Conservation (phyloP, 2,888 invertebrate genomes). For the Gerris lacustris region DNA sequence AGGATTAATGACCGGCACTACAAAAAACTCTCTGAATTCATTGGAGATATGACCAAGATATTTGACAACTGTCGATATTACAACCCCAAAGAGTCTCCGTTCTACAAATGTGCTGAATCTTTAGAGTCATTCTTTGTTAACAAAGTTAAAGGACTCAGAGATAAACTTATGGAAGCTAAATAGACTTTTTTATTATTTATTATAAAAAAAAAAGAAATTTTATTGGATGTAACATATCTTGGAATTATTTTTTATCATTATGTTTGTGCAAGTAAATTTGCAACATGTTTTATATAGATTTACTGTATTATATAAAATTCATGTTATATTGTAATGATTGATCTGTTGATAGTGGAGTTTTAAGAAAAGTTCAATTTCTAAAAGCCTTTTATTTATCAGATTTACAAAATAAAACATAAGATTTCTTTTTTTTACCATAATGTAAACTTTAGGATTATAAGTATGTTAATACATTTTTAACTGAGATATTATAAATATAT, state of each 20-base stretch:
- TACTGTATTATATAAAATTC: too few species aligned
- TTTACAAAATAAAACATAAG: too few species aligned
- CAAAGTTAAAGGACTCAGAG: constrained; percentile 77
- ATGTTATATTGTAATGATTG: too few species aligned
- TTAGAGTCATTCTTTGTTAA: constrained; percentile 91
- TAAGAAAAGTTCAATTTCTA: too few species aligned
- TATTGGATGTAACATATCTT: constrained; percentile 5
- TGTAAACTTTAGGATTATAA: too few species aligned
- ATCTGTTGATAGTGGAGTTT: too few species aligned
- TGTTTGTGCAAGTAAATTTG: too few species aligned
- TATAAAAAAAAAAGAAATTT: not conserved
- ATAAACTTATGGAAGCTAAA: constrained; percentile 42
- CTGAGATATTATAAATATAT: too few species aligned
- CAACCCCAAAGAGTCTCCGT: constrained; percentile 88
- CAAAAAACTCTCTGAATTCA: constrained; percentile 81
- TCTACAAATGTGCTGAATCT: constrained; percentile 90
- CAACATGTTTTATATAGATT: too few species aligned
- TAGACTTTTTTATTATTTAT: constrained; percentile 5
- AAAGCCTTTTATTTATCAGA: too few species aligned
- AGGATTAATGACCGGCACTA: constrained; percentile 74
- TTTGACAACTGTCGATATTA: constrained; percentile 98
- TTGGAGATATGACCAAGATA: constrained; percentile 94
- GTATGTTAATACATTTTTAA: too few species aligned
- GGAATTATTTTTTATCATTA: not conserved
- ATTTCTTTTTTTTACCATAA: too few species aligned